Evolutionary conservation across 2,888 invertebrate species (phyloP), one percentile per base, ranked within the genome.

Genomic region (Drosophila anomelani): DNA sequence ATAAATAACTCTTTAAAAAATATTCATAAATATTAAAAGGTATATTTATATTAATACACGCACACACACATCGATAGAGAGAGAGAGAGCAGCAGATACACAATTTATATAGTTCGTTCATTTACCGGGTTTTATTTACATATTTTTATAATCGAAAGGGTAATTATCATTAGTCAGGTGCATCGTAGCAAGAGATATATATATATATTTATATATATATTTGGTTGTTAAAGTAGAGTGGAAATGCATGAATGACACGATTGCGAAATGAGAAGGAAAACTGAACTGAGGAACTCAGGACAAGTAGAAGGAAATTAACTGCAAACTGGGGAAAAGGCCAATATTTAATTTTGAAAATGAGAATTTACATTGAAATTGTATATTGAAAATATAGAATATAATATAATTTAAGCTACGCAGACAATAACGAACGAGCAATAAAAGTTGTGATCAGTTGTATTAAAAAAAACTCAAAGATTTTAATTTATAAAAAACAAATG

Each of bases 161-260:
- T 34, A 34, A 70, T 61, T 69, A 62, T 44, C 38, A 44, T 29
- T 69, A 57, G 36, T 69, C 29, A 49, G 38, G 71, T 71, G 69
- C 70, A 71, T 43, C 26, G 53, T 58, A 58, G 62, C 57, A 70
- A 56, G 57, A 54, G 57, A 51, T 36, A 55, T 68, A 51, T 58
- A 32, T 43, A 41, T 56, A 32, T 54, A 49, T 34, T 34, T 69
- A n/a, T 60, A 29, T 43, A 41, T 49, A 41, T 55, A 64, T 49
- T 44, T 32, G 17, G 13, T 58, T 20, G 41, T 67, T 79, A 53
- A 71, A 77, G 58, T 76, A 76, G 41, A 76, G 76, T 84, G 70
- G 68, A 20, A 81, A 79, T 85, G 79, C 67, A 79, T 79, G 74
- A 63, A 84, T 81, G 81, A 84, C 73, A 79, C 73, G 81, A 85